Conservation (phyloP, 2,113 vertebrate species). For the Ornithorhynchus anatinus region DNA sequence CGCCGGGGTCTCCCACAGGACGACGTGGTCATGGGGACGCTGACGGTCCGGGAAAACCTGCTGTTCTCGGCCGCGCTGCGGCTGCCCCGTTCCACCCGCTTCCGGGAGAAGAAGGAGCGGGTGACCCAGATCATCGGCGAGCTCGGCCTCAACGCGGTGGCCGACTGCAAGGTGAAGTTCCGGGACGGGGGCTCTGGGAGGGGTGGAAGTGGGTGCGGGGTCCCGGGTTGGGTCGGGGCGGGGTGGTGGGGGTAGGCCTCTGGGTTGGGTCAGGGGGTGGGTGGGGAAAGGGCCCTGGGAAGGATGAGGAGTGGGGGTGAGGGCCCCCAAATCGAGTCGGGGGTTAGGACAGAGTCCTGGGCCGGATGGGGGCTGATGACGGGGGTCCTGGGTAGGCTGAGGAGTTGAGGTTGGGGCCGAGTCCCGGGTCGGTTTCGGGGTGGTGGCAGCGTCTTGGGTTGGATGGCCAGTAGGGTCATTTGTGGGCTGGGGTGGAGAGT, state of each 20-base stretch:
- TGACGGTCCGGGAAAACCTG: slow-evolving; percentile 61
- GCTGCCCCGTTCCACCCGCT: slow-evolving; percentile 51
- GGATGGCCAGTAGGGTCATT: too few species aligned
- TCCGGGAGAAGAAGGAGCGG: slow-evolving; percentile 55
- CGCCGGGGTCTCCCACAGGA: too few species aligned
- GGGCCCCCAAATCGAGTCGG: too few species aligned
- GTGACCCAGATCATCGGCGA: slow-evolving; percentile 53
- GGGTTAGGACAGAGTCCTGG: too few species aligned
- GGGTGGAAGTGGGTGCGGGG: background rate
- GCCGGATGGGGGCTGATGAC: too few species aligned
- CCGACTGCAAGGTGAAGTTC: slow-evolving; percentile 45
- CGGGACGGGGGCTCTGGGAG: background rate
- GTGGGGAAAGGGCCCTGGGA: too few species aligned
- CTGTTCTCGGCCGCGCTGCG: slow-evolving; percentile 61
- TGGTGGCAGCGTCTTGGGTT: too few species aligned
- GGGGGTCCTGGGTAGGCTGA: too few species aligned
- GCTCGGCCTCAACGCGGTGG: slow-evolving; percentile 53
- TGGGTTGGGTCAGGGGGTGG: fast-evolving
- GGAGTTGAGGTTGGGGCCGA: too few species aligned
- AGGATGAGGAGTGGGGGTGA: too few species aligned
- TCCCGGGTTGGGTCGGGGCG: background rate
- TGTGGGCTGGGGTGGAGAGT: too few species aligned
- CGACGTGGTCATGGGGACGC: slow-evolving; percentile 57
- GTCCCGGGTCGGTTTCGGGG: too few species aligned
- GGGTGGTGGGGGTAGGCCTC: background rate